Conservation (phyloP, 2,888 invertebrate species). For the Acanthosepion lycidas region DNA sequence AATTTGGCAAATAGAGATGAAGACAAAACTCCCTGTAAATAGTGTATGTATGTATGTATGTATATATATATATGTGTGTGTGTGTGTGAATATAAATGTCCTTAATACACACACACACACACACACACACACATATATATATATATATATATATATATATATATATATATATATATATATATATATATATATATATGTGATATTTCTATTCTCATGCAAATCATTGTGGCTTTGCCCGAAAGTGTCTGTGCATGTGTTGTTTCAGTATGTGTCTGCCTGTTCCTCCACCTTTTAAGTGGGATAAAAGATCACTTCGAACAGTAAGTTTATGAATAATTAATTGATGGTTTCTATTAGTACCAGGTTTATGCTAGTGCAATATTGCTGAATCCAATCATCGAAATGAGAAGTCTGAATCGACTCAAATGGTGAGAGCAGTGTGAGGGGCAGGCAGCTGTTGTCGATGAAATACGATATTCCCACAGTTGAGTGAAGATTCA, state of each 20-base stretch:
- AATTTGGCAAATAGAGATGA: too few relatives aligned
- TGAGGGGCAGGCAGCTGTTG: background rate
- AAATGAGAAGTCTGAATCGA: background rate
- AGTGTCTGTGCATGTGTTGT: too few relatives aligned
- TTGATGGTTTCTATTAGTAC: background rate
- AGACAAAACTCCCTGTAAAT: too few relatives aligned
- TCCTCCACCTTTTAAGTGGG: background rate
- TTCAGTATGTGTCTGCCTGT: too few relatives aligned
- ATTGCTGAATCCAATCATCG: background rate
- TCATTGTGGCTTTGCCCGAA: too few relatives aligned
- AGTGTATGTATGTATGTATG: background rate
- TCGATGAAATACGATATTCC: too few relatives aligned
- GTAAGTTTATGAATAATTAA: background rate
- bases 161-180: conserved; percentile 4
- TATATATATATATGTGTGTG: background rate
- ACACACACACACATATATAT: background rate
- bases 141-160: too few relatives aligned
- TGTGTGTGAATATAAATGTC: background rate
- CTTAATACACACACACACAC: background rate
- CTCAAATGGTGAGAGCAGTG: background rate
- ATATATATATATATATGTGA: background rate
- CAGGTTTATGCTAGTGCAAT: background rate
- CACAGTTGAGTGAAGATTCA: background rate
- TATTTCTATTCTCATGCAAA: background rate
- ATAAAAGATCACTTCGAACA: background rate